Base-by-base conservation (phyloP, 1,140 invertebrate genomes). In the Ceratina australensis region DNA sequence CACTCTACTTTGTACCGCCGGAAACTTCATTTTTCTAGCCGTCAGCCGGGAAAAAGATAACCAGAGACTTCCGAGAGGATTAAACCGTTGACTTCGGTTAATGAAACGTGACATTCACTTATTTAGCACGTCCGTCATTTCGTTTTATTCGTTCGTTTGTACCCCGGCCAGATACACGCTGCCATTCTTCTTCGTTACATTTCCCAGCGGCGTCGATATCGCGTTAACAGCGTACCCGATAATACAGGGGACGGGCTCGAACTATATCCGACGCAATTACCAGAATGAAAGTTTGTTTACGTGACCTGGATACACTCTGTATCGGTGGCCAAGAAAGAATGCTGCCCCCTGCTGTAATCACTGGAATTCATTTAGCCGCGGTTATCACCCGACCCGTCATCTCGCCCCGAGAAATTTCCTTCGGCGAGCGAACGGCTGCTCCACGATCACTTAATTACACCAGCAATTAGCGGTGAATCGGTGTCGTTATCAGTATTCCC, bases 201-300 rank as follows among this genome's bases (percentile, higher is more conserved):
- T 59, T 18, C 2, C n/a, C 13, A 15, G 1, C 1, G 12, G 22
- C 13, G 42, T 49, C 24, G 72, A 59, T 67, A 67, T 57, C 26
- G 42, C 33, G 72, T 56, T 66, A 75, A 59, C 72, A 47, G 57
- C 24, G 24, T 59, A 22, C 28, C 52, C 22, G 22, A 15, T 67
- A 49, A 67, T n/a, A 54, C 4, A 8, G 12, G 12, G 16, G 10
- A 16, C 3, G 15, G 26, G 8, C 13, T 8, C 22, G 3, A 33
- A 49, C n/a, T 52, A 49, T 66, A 61, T 74, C 47, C 59, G 13
- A 10, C 63, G 42, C 49, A 72, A 78, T 72, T 72, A 64, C 68
- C 15, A 13, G 60, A 57, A 72, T 33, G 75, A 64, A 72, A 78
- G 66, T 69, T 71, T 71, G 57, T 77, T 57, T 71, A 76, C 66